Base-by-base conservation (phyloP, 1,140 invertebrate species). In the Nebria ingens region DNA sequence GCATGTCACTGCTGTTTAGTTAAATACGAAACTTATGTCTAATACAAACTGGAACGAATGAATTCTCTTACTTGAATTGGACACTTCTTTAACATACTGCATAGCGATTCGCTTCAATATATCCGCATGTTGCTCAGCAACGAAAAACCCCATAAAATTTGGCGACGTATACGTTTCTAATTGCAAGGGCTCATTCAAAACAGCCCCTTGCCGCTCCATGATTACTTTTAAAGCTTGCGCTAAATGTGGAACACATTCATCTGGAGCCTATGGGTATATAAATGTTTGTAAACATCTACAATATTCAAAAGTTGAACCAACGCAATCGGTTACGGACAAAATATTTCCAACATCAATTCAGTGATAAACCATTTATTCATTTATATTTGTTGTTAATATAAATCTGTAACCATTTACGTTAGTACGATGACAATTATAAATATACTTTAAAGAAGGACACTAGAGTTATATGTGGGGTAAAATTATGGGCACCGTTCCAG, bases 401-500 rank as follows among this genome's bases (percentile, higher is more conserved):
- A 54, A 40, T 54, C 34, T 54, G 49, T 52, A 22, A 42, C 23
- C 38, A 34, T 54, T 52, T 11, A 17, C 4, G 9, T 6, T 17
- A 49, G 15, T 6, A 49, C 6, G 15, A 49, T 49, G n/a, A 4
- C 19, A 6, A 15, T 49, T 2, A 53, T 4, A 19, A 29, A 52
- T 59, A 61, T 74, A 92, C 90, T 76, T 89, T 89, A 65, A 93
- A 93, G 70, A 89, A 91, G 9, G 89, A 86, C 38, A 90, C 86
- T 25, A 95, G 74, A 11, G 91, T 94, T 59, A 95, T 87, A 67
- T 95, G 91, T 1, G 91, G 91, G 34, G 89, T 82, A 68, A 83
- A 91, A 69, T 91, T 89, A 64, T 92, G 90, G 6, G 89, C 89
- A 19, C 89, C 88, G 73, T 94, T 93, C 85, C 89, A 90, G 22